phyloP scores from a whole-genome alignment of 2,797 vertebrate genomes.

The Myotis planiceps region DNA sequence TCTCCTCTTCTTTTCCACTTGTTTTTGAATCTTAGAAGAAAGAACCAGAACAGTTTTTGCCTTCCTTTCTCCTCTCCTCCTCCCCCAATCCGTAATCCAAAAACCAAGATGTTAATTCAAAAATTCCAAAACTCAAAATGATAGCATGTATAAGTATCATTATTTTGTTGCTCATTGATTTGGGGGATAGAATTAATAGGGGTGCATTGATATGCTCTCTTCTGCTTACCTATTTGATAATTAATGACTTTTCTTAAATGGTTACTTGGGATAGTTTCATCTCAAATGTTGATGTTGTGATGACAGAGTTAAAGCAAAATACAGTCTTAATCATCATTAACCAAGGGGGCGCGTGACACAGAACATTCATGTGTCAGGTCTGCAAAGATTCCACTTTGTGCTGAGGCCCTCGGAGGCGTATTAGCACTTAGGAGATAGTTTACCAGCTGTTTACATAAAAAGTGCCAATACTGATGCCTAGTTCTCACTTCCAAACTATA shows the following conservation, averaged over 20 bases:
- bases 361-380: not conserved
- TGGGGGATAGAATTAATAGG: not conserved
- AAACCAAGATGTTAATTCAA: not conserved
- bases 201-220: not conserved
- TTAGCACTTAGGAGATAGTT: not conserved
- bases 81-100: not conserved
- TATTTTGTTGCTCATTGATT: not conserved
- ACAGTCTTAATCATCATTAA: not conserved
- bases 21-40: not conserved
- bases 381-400: not conserved
- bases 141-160: not conserved
- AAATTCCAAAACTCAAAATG: not conserved
- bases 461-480: not conserved
- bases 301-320: not conserved
- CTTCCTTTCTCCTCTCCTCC: not conserved
- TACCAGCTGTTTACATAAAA: not conserved
- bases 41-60: not conserved
- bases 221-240: not conserved
- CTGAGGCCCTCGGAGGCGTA: not conserved
- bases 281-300: not conserved
- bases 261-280: not conserved
- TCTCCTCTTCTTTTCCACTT: not conserved
- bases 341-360: not conserved
- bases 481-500: not conserved
- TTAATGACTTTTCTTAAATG: not conserved